Percentiles rank a stretch among this genome's conserved stretches.
phyloP scores from a whole-genome alignment of 2,113 vertebrate genomes.

The Pampusana beccarii region DNA sequence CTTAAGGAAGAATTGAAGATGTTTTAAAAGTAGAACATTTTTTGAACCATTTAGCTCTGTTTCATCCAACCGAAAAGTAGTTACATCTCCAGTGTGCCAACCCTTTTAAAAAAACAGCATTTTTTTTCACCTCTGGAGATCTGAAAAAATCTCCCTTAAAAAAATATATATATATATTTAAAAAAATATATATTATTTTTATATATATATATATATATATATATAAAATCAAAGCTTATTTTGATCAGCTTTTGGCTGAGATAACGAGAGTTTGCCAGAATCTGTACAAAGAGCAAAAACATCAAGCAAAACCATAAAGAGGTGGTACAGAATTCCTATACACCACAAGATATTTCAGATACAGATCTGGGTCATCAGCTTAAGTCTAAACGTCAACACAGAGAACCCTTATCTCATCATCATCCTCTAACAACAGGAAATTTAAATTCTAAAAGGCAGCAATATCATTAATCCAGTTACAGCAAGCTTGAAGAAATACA shows the following conservation, averaged over 20 bases:
- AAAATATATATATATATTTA: too few relatives aligned
- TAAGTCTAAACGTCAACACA: neutral
- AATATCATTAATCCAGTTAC: neutral
- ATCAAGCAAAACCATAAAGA: conserved; percentile 26
- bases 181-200: too few relatives aligned
- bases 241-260: neutral
- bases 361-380: neutral
- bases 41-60: neutral
- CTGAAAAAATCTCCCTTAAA: neutral
- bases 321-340: neutral
- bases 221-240: conserved; percentile 11
- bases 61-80: neutral
- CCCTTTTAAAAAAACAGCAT: neutral
- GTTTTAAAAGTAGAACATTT: neutral
- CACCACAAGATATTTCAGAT: neutral
- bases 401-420: neutral
- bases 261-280: neutral
- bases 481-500: neutral
- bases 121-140: neutral
- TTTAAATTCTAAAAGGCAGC: neutral
- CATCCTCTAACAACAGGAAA: neutral
- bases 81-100: neutral
- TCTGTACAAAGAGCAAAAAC: conserved; percentile 2
- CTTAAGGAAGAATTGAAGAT: neutral
- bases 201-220: too few relatives aligned